Evolutionary conservation across 1,140 invertebrate species (phyloP).

Genomic region (Probaryconus sp.): DNA sequence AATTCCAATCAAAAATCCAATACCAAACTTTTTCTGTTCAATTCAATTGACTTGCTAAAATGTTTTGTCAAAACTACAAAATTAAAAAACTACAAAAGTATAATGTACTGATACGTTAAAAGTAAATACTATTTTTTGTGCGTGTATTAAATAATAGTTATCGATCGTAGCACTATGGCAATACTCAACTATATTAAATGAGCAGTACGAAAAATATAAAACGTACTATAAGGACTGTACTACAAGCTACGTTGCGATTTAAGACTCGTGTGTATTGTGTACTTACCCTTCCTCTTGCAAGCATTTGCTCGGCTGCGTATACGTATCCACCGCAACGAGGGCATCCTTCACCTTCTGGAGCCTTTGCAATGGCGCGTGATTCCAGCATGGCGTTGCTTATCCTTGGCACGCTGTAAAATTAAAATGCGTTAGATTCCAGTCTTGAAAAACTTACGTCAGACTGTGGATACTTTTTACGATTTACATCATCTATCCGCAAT

Average conservation of each 20-base stretch:
- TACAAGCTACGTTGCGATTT: constrained; percentile 27
- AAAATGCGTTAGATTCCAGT: neutral
- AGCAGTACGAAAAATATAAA: constrained; percentile 12
- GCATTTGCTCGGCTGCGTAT: constrained; percentile 96
- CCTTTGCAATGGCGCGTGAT: constrained; percentile 87
- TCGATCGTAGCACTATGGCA: constrained; percentile 44
- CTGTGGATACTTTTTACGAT: too few species aligned
- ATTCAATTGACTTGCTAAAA: too few species aligned
- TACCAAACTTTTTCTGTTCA: too few species aligned
- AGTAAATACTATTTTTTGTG: too few species aligned
- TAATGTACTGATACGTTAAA: too few species aligned
- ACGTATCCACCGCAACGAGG: constrained; percentile 94
- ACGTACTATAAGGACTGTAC: constrained; percentile 3
- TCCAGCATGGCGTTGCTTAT: constrained; percentile 81
- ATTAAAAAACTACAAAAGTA: too few species aligned
- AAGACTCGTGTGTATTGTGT: constrained; percentile 7
- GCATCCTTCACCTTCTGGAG: constrained; percentile 91
- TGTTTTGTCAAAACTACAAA: too few species aligned
- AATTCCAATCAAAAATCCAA: too few species aligned
- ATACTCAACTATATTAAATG: constrained; percentile 8
- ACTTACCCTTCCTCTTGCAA: constrained; percentile 91
- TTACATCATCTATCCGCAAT: too few species aligned
- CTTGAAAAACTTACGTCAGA: too few species aligned
- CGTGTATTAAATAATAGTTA: too few species aligned
- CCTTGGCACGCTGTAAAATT: constrained; percentile 60